Conservation (phyloP, 92 coral and sea anemone genomes). For the Porites cylindrica region DNA sequence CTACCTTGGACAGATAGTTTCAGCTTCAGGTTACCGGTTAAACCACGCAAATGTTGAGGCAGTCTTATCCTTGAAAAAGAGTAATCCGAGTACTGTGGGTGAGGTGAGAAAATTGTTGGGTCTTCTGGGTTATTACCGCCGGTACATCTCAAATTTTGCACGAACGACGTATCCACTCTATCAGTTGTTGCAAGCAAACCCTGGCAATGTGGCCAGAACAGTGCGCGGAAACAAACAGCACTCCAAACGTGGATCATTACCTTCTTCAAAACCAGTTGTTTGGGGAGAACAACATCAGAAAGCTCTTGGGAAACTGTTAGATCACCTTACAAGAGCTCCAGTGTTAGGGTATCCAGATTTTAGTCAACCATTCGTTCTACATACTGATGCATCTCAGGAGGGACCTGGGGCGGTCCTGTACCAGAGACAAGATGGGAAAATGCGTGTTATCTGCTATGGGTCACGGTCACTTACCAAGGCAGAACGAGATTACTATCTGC, state of each 20-base stretch:
- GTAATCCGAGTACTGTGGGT: conserved; percentile 51
- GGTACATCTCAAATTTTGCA: conserved; percentile 42
- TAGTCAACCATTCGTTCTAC: conserved; percentile 38
- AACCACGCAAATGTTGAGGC: no score
- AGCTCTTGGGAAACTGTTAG: no score
- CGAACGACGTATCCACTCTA: conserved; percentile 36
- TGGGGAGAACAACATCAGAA: no score
- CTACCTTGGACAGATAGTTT: no score
- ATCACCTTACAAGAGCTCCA: conserved; percentile 37
- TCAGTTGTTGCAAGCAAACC: no score
- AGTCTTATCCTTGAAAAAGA: no score
- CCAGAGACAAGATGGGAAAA: conserved; percentile 52
- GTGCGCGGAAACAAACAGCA: no score
- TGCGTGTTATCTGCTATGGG: conserved; percentile 50
- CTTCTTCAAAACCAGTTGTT: no score
- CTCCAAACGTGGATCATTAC: no score
- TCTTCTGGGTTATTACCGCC: conserved; percentile 30
- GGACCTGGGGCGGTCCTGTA: conserved; percentile 58
- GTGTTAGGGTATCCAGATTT: no score
- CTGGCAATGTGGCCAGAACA: no score
- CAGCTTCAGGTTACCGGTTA: no score
- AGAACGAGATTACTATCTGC: conserved; percentile 36
- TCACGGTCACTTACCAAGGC: conserved; percentile 58
- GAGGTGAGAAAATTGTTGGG: conserved; percentile 60
- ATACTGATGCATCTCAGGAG: conserved; percentile 53